phyloP scores from a whole-genome alignment of 2,888 invertebrate genomes.

The Melipona beecheii region DNA sequence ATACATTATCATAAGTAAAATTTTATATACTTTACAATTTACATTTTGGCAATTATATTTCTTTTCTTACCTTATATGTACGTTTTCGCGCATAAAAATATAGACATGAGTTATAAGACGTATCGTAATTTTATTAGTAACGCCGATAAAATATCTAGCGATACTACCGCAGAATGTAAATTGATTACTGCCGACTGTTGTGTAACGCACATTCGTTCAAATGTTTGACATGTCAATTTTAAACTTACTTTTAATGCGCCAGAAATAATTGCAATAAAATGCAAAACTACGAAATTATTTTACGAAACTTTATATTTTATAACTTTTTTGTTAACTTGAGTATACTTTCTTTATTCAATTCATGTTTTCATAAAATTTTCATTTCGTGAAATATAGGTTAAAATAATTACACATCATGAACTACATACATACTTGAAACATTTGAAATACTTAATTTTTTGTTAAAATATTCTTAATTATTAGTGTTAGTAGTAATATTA shows the following conservation, averaged over 20 bases:
- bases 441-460: background rate
- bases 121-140: slow-evolving; percentile 3
- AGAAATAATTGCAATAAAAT: background rate
- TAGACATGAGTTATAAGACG: slow-evolving; percentile 7
- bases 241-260: too few species aligned
- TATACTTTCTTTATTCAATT: background rate
- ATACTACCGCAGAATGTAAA: slow-evolving; percentile 10
- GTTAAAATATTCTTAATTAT: background rate
- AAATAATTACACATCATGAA: background rate
- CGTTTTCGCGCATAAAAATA: slow-evolving; percentile 10
- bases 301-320: background rate
- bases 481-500: background rate
- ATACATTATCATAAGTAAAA: background rate
- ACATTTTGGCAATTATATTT: background rate
- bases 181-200: slow-evolving; percentile 12
- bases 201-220: background rate
- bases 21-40: background rate
- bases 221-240: background rate
- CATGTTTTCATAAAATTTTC: background rate
- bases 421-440: background rate
- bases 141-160: background rate
- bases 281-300: background rate
- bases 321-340: background rate
- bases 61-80: slow-evolving; percentile 19
- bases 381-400: background rate